Evolutionary conservation across 2,113 vertebrate species (phyloP).

Genomic region (Hiodon alosoides): DNA sequence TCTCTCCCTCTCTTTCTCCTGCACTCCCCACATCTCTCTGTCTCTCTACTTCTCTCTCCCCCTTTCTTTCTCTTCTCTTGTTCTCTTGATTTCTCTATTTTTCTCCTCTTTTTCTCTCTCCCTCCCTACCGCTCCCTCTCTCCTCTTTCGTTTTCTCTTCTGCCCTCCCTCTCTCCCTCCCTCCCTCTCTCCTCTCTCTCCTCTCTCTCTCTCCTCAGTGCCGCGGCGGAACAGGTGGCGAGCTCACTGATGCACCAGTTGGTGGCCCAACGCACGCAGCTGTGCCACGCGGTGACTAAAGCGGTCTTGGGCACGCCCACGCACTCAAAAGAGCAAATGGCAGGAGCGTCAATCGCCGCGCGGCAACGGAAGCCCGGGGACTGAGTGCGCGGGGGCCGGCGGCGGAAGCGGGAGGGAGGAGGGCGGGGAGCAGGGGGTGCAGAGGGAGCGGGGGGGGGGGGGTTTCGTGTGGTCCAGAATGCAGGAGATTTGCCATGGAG

Average conservation of each 20-base stretch:
- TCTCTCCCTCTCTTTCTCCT: too few relatives aligned
- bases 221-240: constrained; percentile 39
- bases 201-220: constrained; percentile 16
- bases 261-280: constrained; percentile 29
- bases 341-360: constrained; percentile 12
- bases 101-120: too few relatives aligned
- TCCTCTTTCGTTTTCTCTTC: too few relatives aligned
- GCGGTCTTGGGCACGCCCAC: constrained; percentile 25
- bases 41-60: too few relatives aligned
- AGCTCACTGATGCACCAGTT: constrained; percentile 33
- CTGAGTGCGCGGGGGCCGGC: not conserved
- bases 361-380: constrained; percentile 27
- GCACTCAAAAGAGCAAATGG: constrained; percentile 31
- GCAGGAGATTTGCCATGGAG: not conserved
- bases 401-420: not conserved
- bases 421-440: not conserved
- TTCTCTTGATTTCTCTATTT: too few relatives aligned
- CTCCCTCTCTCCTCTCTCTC: constrained; percentile 1
- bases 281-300: constrained; percentile 28
- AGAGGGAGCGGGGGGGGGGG: not conserved
- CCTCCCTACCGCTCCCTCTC: too few relatives aligned
- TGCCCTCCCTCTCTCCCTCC: not conserved
- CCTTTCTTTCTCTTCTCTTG: too few relatives aligned
- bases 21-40: too few relatives aligned
- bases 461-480: not conserved